Percentiles rank a stretch among this genome's conserved stretches.
Conservation (phyloP, 1,140 invertebrate genomes). For the Drosophila kikkawai region DNA sequence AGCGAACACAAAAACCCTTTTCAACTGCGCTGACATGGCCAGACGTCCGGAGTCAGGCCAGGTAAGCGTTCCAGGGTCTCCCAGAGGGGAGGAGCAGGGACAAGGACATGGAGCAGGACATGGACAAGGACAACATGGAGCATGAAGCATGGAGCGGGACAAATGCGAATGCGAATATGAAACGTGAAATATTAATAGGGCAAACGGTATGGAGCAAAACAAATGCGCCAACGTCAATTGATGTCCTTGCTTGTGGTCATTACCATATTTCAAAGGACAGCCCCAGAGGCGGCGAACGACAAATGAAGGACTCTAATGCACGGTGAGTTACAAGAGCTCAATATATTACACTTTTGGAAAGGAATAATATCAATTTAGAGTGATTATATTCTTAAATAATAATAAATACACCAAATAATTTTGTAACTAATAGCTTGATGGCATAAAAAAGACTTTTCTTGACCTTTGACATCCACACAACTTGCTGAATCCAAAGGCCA, state of each 20-base stretch:
- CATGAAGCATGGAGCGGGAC: background rate
- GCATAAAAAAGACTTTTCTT: background rate
- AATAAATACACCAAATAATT: background rate
- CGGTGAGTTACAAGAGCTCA: conserved; percentile 3
- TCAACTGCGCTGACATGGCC: conserved; percentile 45
- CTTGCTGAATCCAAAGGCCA: background rate
- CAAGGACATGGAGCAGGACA: background rate
- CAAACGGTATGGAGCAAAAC: conserved; percentile 28
- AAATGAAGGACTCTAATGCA: background rate
- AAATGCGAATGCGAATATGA: conserved; percentile 57
- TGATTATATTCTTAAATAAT: background rate
- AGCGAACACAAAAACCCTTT: conserved; percentile 39
- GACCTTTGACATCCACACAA: background rate
- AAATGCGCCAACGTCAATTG: conserved; percentile 53
- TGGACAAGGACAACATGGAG: background rate
- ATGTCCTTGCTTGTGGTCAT: conserved; percentile 55
- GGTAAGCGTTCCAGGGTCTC: conserved; percentile 7
- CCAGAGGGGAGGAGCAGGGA: background rate
- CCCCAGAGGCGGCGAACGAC: background rate
- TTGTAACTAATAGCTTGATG: background rate
- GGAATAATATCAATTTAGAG: background rate
- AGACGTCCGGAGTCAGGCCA: conserved; percentile 19
- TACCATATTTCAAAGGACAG: conserved; percentile 47
- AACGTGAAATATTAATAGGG: conserved; percentile 62
- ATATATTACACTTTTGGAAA: background rate